These are phyloP conservation scores for Temnothorax ravouxi DNA, from an alignment of 2,888 invertebrate genomes.

Conservation along the genomic window DNA sequence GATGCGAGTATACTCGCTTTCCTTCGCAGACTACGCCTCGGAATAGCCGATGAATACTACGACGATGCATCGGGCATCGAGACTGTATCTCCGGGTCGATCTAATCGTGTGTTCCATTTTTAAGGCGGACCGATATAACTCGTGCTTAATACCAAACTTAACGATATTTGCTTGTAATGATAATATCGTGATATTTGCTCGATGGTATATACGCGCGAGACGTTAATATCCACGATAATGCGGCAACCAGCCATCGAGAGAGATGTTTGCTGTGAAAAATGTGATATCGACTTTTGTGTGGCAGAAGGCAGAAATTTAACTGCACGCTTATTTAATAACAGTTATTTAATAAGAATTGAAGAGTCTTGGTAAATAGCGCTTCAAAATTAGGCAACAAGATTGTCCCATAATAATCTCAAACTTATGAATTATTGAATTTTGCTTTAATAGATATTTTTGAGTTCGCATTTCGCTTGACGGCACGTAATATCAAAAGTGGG, in stretches of 20 bases:
- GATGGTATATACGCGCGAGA: background rate
- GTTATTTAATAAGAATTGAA: conserved; percentile 3
- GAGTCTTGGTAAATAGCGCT: background rate
- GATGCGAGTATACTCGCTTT: background rate
- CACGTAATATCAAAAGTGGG: background rate
- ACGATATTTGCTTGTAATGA: background rate
- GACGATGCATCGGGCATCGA: background rate
- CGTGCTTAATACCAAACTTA: conserved; percentile 17
- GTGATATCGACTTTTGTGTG: background rate
- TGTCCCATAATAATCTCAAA: background rate
- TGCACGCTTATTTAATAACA: background rate
- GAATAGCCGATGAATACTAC: conserved; percentile 15
- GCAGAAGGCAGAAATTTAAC: background rate
- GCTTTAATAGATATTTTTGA: background rate
- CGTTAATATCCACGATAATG: background rate
- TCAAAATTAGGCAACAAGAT: background rate
- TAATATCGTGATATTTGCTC: conserved; percentile 16
- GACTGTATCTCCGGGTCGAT: background rate
- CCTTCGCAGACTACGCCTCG: background rate
- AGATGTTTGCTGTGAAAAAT: conserved; percentile 9
- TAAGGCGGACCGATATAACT: background rate
- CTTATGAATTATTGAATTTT: background rate
- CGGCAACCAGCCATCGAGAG: background rate
- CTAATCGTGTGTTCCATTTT: background rate
- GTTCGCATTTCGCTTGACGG: background rate